Evolutionary conservation across 23 tunicate species (phyloP).

Genomic region (Styela plicata): DNA sequence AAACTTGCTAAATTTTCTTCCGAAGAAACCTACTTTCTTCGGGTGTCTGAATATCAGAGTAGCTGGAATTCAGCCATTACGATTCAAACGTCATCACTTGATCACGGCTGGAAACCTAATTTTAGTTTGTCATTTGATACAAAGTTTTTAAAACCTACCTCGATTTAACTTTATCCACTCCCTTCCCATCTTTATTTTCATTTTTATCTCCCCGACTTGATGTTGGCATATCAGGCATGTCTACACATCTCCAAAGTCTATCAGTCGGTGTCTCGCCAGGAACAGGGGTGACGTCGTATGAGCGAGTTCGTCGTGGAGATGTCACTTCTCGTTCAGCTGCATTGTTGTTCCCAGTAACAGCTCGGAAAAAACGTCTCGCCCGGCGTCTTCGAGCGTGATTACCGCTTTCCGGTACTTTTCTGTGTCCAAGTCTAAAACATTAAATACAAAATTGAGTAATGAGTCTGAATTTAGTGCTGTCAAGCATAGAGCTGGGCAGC

Average conservation of each 20-base stretch:
- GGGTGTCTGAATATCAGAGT: too few relatives aligned
- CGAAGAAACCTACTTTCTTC: too few relatives aligned
- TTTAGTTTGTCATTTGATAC: too few relatives aligned
- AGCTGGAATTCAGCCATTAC: too few relatives aligned
- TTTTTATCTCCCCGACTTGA: background rate
- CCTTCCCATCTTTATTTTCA: background rate
- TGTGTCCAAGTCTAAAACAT: constrained; percentile 26
- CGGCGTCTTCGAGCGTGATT: constrained; percentile 8
- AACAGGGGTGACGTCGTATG: constrained; percentile 7
- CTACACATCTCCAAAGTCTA: constrained; percentile 16
- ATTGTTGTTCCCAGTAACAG: constrained; percentile 18
- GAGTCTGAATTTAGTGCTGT: too few relatives aligned
- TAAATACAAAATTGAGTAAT: too few relatives aligned
- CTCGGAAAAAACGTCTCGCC: constrained; percentile 14
- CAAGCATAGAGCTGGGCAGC: too few relatives aligned
- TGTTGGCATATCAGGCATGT: constrained; percentile 5
- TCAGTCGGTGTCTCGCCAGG: constrained; percentile 1
- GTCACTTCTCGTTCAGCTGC: constrained; percentile 11
- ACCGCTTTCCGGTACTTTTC: constrained; percentile 11
- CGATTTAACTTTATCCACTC: background rate
- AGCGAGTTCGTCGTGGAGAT: constrained; percentile 3
- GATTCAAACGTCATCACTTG: too few relatives aligned
- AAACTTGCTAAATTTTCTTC: too few relatives aligned
- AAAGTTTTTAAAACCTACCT: too few relatives aligned
- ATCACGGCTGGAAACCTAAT: too few relatives aligned